Evolutionary conservation across 1,140 invertebrate genomes (phyloP).

Genomic region (Sarcophaga peregrina): DNA sequence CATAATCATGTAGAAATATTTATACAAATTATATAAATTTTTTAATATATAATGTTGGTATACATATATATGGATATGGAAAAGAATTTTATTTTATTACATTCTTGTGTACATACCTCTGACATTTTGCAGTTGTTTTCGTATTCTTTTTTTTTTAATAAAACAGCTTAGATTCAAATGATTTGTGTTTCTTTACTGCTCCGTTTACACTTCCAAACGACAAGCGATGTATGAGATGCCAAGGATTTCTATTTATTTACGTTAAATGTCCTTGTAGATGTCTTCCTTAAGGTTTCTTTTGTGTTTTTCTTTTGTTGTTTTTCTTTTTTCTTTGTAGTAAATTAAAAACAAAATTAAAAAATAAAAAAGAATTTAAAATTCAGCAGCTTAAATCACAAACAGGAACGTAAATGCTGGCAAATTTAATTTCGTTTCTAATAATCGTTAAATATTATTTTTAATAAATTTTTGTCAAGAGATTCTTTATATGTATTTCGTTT

Average conservation of each 20-base stretch:
- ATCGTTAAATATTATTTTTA: too few species aligned
- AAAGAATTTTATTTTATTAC: too few species aligned
- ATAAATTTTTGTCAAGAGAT: too few species aligned
- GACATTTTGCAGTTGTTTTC: not conserved
- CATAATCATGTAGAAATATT: too few species aligned
- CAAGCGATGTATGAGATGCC: not conserved
- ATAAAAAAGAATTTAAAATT: not conserved
- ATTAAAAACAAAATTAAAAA: not conserved
- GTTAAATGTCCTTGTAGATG: not conserved
- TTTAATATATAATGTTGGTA: too few species aligned
- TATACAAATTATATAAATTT: too few species aligned
- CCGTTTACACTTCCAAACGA: not conserved
- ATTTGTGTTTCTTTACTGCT: too few species aligned
- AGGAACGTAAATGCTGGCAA: slow-evolving; percentile 5
- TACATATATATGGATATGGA: too few species aligned
- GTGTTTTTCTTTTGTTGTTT: not conserved
- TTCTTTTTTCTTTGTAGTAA: not conserved
- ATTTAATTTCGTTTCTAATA: too few species aligned
- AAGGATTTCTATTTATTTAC: not conserved
- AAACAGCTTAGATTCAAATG: not conserved
- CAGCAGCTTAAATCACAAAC: slow-evolving; percentile 2
- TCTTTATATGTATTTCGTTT: too few species aligned
- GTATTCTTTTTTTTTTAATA: not conserved
- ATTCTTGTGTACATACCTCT: not conserved
- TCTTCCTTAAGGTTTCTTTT: not conserved